A percentile compares a stretch with the other conserved stretches of the same genome.
Evolutionary conservation across 53 echinoderm and acorn worm genomes (phyloP).

Genomic region (Luidia sarsii): DNA sequence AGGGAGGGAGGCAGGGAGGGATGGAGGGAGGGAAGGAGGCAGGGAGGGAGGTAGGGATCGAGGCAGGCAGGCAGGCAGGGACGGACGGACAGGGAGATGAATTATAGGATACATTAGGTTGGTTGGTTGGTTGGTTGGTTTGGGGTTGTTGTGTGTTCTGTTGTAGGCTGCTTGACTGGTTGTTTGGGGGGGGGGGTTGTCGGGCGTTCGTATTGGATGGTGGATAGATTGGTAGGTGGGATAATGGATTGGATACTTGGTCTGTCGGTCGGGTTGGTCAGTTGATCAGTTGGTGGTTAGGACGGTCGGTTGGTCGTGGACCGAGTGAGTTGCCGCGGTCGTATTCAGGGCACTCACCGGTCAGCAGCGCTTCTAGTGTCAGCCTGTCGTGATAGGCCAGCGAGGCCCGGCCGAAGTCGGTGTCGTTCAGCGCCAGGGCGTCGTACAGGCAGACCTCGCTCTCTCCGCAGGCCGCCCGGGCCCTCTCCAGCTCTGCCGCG

Average conservation of each 20-base stretch:
- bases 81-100: no score
- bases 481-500: not conserved
- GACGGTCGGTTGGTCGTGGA: not conserved
- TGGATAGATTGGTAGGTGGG: no score
- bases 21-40: no score
- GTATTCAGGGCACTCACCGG: not conserved
- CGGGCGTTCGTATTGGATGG: no score
- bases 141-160: no score
- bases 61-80: no score
- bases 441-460: slow-evolving; percentile 60
- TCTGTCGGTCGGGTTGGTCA: not conserved
- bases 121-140: no score
- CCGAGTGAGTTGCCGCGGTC: not conserved
- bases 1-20: no score
- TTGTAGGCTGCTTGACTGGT: no score
- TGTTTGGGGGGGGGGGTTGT: no score
- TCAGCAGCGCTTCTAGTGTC: not conserved
- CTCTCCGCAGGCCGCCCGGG: slow-evolving; percentile 19
- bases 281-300: not conserved
- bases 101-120: no score
- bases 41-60: no score
- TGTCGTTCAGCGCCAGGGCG: slow-evolving; percentile 55
- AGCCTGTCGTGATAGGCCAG: slow-evolving; percentile 14
- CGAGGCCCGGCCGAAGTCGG: slow-evolving; percentile 49
- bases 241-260: not conserved